Conservation (phyloP, 2,113 vertebrate genomes). For the Chaetorhynchus papuensis region DNA sequence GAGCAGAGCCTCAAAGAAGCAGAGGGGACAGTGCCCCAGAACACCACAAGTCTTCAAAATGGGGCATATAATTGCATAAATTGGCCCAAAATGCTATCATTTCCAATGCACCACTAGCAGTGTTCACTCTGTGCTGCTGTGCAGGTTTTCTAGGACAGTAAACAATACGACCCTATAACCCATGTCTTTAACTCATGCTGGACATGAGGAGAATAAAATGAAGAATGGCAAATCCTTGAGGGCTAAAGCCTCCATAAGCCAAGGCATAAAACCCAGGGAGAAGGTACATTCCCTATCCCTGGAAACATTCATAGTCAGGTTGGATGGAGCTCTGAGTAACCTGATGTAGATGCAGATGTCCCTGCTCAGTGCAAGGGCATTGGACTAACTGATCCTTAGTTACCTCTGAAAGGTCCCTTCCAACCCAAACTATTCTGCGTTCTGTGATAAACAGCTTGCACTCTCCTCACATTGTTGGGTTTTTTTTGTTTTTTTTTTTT, state of each 20-base stretch:
- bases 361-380: accelerated
- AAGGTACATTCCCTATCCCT: neutral
- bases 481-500: neutral
- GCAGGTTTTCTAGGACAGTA: neutral
- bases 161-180: neutral
- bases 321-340: neutral
- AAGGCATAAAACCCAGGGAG: neutral
- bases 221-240: neutral
- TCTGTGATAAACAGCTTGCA: neutral
- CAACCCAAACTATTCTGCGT: neutral
- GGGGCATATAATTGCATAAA: neutral
- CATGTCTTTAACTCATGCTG: neutral
- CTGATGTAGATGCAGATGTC: neutral
- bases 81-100: neutral
- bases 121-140: neutral
- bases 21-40: neutral
- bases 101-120: neutral
- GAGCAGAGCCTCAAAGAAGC: neutral
- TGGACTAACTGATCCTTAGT: neutral
- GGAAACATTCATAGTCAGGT: neutral
- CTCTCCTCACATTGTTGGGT: neutral
- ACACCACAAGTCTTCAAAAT: neutral
- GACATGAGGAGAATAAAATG: neutral
- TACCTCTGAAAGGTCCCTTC: neutral
- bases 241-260: neutral